phyloP scores from a whole-genome alignment of 2,113 vertebrate genomes.

The Atrichornis clamosus region DNA sequence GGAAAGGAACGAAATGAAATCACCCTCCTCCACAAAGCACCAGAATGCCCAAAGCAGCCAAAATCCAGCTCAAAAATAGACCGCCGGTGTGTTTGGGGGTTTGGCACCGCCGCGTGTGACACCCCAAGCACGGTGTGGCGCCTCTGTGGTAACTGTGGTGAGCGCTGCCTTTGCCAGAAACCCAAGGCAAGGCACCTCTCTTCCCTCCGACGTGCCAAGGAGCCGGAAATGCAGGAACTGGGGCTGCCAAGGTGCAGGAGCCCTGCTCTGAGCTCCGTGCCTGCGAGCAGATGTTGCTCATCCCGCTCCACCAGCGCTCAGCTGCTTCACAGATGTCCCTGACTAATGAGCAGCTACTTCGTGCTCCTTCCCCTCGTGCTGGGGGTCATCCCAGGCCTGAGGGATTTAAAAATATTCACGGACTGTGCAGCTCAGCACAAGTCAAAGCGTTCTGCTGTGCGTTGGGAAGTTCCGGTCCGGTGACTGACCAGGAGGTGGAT shows the following conservation, averaged over 20 bases:
- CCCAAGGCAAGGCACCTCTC: rapidly evolving
- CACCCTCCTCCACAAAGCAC: neutral
- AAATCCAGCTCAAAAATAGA: neutral
- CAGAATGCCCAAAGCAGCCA: neutral
- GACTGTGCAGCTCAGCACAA: neutral
- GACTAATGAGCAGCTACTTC: neutral
- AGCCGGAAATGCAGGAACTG: neutral
- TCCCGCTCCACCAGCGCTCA: neutral
- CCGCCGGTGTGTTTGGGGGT: rapidly evolving
- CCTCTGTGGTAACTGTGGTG: neutral
- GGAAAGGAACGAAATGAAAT: neutral
- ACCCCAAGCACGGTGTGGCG: rapidly evolving
- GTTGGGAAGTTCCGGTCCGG: neutral
- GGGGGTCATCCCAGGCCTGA: neutral
- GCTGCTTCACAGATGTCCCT: neutral
- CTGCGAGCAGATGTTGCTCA: neutral
- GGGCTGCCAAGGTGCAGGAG: neutral
- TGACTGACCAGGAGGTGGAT: rapidly evolving
- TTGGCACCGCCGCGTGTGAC: rapidly evolving
- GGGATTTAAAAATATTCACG: neutral
- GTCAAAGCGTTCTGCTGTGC: neutral
- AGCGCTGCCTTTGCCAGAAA: too few relatives aligned
- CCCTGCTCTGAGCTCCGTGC: rapidly evolving
- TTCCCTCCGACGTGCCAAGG: neutral
- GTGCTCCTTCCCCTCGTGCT: rapidly evolving